These are phyloP conservation scores for Paramormyrops hopkinsi DNA, from an alignment of 2,797 vertebrate genomes.

Conservation along the genomic window DNA sequence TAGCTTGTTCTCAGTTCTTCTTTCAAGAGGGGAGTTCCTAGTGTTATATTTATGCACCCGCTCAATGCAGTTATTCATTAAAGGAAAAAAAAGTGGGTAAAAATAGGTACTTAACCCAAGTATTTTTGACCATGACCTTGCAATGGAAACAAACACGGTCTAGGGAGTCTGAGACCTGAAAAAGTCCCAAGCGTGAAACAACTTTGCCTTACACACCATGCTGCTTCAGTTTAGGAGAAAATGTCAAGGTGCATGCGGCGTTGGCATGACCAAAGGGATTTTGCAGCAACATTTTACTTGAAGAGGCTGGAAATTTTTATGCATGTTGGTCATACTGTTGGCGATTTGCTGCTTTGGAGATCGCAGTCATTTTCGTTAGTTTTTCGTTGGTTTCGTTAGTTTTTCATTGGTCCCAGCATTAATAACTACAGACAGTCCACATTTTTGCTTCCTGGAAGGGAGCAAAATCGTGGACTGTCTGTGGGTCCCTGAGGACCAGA, in stretches of 20 bases:
- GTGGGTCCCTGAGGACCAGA: background rate
- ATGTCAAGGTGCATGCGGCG: background rate
- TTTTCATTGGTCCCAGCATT: background rate
- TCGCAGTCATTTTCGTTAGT: background rate
- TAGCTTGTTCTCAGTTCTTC: conserved; percentile 12
- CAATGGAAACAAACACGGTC: background rate
- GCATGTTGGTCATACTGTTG: background rate
- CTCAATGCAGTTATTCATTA: background rate
- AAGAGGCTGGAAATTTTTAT: background rate
- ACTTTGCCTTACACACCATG: background rate
- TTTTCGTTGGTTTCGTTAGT: background rate
- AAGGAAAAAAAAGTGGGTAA: background rate
- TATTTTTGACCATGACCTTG: conserved; percentile 3
- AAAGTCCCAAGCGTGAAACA: background rate
- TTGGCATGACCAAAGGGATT: background rate
- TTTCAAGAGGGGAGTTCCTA: background rate
- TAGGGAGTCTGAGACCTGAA: background rate
- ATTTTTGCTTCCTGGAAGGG: background rate
- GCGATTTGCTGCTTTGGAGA: background rate
- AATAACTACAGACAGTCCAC: background rate
- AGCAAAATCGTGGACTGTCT: background rate
- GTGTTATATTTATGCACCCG: background rate
- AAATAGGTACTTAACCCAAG: background rate
- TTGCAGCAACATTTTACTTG: background rate
- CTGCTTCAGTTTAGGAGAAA: background rate